Evolutionary conservation across 2,797 vertebrate species (phyloP), one percentile per base, ranked within the genome.

Genomic region (Rhynchotus rufescens): DNA sequence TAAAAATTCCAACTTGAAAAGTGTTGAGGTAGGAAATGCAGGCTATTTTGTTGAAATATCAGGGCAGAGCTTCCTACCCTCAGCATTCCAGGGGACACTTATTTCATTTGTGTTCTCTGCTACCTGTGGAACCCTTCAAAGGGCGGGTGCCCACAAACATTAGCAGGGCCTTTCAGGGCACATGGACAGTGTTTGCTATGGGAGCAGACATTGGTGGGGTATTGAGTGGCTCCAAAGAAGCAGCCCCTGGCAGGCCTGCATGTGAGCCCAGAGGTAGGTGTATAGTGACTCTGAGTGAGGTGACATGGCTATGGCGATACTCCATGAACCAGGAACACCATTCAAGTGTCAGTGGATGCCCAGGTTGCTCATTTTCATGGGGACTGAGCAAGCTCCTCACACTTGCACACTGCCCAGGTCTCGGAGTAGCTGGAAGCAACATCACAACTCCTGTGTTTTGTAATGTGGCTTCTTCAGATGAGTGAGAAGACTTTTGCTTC

Each of bases 101-200:
- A 49, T 36, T 86, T 81, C 21, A n/a, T 6, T 47, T 79, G 78
- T 74, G 7, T 7, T 38, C n/a, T 73, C 64, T 74, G 34, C 51
- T 78, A 11, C 57, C 13, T 60, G 6, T 44, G 85, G 9, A 17
- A 21, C 30, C 73, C 67, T 30, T 49, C 30, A 57, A 75, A 95
- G 82, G 25, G 20, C 47, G 25, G 3, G 10, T 2, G 0, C 22
- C n/a, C 5, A 0, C 23, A 40, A 8, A 66, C 11, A 13, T 3
- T 51, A 76, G 20, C 21, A 66, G 15, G 30, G 23, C 42, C 5
- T n/a, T 62, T 60, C 42, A 52, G 52, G 25, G 44, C 17, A 66
- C 0, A 1, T 4, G 10, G 36, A 71, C 87, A 83, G 36, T 4
- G 40, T 65, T 38, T 78, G 20, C 25, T 44, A 36, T 13, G 28